Evolutionary conservation across 2,888 invertebrate species (phyloP).

Genomic region (Bugulina stolonifera): DNA sequence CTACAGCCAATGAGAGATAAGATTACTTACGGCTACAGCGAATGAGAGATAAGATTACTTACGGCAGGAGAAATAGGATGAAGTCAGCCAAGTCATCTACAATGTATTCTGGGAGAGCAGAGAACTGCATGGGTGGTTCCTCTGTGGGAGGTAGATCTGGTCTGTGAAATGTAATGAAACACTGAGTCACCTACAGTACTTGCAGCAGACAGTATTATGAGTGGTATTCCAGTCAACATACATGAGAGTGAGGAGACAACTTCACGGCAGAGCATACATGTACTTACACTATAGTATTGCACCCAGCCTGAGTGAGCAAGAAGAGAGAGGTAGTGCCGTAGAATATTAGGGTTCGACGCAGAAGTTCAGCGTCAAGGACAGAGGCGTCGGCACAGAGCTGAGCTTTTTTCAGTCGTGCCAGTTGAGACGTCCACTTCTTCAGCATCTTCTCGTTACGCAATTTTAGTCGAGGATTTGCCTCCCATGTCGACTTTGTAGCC

Average conservation of each 20-base stretch:
- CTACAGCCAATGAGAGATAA: too few relatives aligned
- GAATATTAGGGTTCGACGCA: slow-evolving; percentile 77
- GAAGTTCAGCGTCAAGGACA: slow-evolving; percentile 74
- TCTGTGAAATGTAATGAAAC: too few relatives aligned
- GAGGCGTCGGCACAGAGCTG: slow-evolving; percentile 86
- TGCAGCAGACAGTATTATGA: too few relatives aligned
- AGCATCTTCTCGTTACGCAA: slow-evolving; percentile 72
- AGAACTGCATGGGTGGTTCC: slow-evolving; percentile 69
- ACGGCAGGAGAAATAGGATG: slow-evolving; percentile 85
- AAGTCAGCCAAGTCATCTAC: slow-evolving; percentile 96
- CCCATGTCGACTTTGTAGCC: slow-evolving; percentile 58
- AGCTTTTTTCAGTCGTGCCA: slow-evolving; percentile 69
- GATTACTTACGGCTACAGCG: too few relatives aligned
- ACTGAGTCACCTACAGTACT: too few relatives aligned
- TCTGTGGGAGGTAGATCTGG: slow-evolving; percentile 55
- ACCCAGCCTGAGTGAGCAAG: slow-evolving; percentile 57
- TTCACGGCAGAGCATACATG: too few relatives aligned
- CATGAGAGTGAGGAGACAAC: too few relatives aligned
- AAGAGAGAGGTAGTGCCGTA: slow-evolving; percentile 79
- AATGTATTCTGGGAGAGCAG: slow-evolving; percentile 90
- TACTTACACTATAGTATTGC: slow-evolving; percentile 35
- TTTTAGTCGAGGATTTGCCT: slow-evolving; percentile 42
- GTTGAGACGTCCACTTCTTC: slow-evolving; percentile 78
- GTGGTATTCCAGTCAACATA: too few relatives aligned
- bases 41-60: slow-evolving; percentile 57